Evolutionary conservation across 23 tunicate species (phyloP).

Genomic region (Clavelina lepadiformis): DNA sequence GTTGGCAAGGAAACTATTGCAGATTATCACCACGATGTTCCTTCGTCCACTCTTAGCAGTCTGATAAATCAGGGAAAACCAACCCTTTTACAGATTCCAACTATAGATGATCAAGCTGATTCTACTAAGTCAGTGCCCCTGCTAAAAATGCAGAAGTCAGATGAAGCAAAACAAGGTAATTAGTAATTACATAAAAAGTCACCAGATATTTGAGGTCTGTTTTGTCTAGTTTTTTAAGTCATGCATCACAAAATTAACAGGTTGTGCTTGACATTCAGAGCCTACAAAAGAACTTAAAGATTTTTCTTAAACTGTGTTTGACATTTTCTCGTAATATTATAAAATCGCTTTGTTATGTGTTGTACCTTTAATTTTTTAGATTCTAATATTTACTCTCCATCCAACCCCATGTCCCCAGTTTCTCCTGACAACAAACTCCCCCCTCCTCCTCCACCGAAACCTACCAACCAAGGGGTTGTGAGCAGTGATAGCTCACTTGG

Average conservation of each 20-base stretch:
- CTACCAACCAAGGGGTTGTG: not conserved
- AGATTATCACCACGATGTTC: conserved; percentile 8
- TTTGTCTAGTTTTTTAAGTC: too few species aligned
- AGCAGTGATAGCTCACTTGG: conserved; percentile 16
- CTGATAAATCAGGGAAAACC: conserved; percentile 10
- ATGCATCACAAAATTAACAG: too few species aligned
- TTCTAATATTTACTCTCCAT: conserved; percentile 42
- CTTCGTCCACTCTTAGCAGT: conserved; percentile 1
- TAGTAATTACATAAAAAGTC: too few species aligned
- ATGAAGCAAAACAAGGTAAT: too few species aligned
- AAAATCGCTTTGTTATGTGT: too few species aligned
- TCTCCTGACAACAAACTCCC: conserved; percentile 1
- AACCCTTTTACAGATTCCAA: conserved; percentile 48
- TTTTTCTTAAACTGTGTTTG: too few species aligned
- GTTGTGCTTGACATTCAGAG: too few species aligned
- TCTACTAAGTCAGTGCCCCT: too few species aligned
- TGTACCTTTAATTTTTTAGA: conserved; percentile 1
- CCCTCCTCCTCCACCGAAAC: conserved; percentile 7
- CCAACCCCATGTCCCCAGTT: conserved; percentile 39
- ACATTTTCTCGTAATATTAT: too few species aligned
- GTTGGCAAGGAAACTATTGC: conserved; percentile 5
- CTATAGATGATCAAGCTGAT: conserved; percentile 32
- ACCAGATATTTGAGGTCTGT: too few species aligned
- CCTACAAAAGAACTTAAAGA: too few species aligned
- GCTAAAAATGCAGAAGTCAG: too few species aligned